Conservation (phyloP, 1,140 invertebrate species). For the Drosophila santomea region DNA sequence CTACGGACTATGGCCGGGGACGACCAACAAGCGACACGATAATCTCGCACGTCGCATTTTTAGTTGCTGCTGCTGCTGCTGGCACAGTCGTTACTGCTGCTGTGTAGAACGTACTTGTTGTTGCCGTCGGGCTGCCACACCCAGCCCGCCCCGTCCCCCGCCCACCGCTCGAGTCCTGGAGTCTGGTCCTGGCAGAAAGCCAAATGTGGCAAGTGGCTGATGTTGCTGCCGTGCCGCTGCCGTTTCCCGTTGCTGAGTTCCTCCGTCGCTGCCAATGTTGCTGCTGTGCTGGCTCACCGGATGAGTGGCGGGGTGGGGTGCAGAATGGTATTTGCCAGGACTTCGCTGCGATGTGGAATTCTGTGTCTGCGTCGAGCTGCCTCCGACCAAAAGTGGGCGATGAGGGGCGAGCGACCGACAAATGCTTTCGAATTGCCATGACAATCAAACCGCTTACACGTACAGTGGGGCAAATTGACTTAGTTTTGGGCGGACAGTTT, state of each 20-base stretch:
- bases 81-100: constrained; percentile 33
- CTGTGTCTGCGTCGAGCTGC: constrained; percentile 34
- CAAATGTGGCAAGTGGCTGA: constrained; percentile 82
- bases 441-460: constrained; percentile 81
- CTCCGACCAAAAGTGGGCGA: constrained; percentile 30
- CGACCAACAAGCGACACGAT: constrained; percentile 80
- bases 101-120: constrained; percentile 8
- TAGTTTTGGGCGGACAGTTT: background rate
- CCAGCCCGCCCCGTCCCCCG: constrained; percentile 9
- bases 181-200: constrained; percentile 76
- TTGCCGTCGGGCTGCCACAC: constrained; percentile 26
- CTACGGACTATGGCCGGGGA: constrained; percentile 47
- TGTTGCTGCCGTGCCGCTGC: constrained; percentile 39
- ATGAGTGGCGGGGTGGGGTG: constrained; percentile 2
- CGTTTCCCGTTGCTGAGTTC: constrained; percentile 33
- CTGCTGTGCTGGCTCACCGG: constrained; percentile 16
- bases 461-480: constrained; percentile 57
- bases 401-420: constrained; percentile 66
- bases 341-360: constrained; percentile 33
- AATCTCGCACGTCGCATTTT: constrained; percentile 83
- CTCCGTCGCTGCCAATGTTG: constrained; percentile 51
- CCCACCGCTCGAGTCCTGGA: constrained; percentile 49
- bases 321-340: constrained; percentile 12
- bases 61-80: constrained; percentile 71
- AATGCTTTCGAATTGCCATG: constrained; percentile 83